These are phyloP conservation scores for Caracal caracal DNA, from an alignment of 2,113 vertebrate species.

Conservation along the genomic window DNA sequence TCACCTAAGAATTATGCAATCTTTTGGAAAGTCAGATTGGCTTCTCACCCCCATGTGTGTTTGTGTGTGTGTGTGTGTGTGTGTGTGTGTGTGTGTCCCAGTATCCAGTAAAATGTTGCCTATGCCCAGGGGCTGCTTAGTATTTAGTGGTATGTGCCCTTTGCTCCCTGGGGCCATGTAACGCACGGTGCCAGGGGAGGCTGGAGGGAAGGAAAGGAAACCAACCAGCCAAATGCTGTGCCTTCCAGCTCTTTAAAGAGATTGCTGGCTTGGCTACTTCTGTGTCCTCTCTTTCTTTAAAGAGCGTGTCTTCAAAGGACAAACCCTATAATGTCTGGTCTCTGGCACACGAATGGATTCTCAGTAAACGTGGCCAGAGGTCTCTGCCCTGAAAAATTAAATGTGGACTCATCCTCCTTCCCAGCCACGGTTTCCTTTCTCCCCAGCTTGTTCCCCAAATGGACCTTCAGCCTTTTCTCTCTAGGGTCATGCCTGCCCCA, in stretches of 20 bases:
- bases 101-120: not conserved
- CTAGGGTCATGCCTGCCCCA: not conserved
- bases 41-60: not conserved
- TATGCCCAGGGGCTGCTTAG: not conserved
- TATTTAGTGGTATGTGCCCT: not conserved
- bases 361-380: not conserved
- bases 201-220: not conserved
- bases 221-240: not conserved
- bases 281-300: not conserved
- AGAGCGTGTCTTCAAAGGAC: not conserved
- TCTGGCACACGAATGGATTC: not conserved
- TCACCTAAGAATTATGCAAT: constrained; percentile 68
- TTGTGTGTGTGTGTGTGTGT: not conserved
- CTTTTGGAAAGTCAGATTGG: constrained; percentile 34
- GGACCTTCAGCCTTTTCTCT: not conserved
- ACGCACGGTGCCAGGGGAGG: not conserved
- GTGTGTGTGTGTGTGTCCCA: no score
- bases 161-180: not conserved
- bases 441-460: not conserved
- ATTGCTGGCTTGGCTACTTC: not conserved
- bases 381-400: no score
- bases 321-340: fast-evolving
- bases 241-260: not conserved
- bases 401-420: not conserved
- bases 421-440: no score